Percentiles rank a stretch among this genome's conserved stretches.
These are phyloP conservation scores for Pipistrellus nathusii DNA, from an alignment of 2,797 vertebrate genomes.

Conservation along the genomic window DNA sequence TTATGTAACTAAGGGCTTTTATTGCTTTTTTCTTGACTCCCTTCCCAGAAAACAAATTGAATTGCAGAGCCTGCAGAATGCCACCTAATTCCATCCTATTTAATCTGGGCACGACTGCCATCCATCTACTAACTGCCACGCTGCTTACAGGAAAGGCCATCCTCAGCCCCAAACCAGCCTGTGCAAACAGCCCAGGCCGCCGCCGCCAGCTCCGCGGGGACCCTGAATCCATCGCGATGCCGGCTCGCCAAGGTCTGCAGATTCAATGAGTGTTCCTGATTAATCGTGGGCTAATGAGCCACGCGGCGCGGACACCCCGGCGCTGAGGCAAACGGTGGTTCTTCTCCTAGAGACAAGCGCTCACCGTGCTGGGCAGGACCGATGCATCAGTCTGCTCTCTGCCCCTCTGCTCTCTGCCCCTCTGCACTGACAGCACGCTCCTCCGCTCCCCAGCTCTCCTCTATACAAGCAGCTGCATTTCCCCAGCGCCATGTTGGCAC, in stretches of 20 bases:
- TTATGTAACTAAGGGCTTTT: constrained; percentile 36
- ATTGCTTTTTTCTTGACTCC: constrained; percentile 48
- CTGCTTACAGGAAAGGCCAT: not conserved
- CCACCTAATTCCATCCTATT: constrained; percentile 12
- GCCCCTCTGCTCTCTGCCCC: not conserved
- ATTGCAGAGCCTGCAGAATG: constrained; percentile 57
- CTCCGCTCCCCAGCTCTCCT: not conserved
- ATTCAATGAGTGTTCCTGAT: constrained; percentile 49
- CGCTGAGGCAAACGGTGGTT: not conserved
- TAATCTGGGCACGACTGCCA: not conserved
- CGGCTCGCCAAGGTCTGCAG: not conserved
- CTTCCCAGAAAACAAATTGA: constrained; percentile 67
- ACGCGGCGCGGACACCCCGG: constrained; percentile 25
- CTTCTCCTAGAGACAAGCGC: not conserved
- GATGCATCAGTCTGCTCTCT: not conserved
- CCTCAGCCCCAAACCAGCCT: constrained; percentile 1
- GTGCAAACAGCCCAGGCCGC: not conserved
- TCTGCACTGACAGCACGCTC: not conserved
- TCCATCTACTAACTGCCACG: not conserved
- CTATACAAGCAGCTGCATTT: not conserved
- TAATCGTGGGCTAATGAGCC: constrained; percentile 55
- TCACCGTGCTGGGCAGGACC: not conserved
- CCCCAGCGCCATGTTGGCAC: not conserved
- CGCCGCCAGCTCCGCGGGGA: not conserved
- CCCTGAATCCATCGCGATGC: not conserved